These are phyloP conservation scores for Neomonachus schauinslandi DNA, from an alignment of 2,113 vertebrate species.

Conservation along the genomic window DNA sequence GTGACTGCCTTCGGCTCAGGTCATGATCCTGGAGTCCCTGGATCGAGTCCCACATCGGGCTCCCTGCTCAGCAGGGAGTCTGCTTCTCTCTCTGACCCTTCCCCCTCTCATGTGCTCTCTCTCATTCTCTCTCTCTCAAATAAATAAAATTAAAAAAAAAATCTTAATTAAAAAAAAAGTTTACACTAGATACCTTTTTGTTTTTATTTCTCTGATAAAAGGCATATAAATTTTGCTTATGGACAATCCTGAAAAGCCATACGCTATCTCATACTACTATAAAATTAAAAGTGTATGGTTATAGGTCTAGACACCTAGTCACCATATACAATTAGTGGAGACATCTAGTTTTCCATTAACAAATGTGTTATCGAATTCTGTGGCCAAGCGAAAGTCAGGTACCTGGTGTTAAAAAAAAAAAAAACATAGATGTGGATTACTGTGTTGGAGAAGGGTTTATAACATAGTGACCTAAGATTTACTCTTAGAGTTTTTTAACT, in stretches of 20 bases:
- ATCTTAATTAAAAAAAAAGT: not conserved
- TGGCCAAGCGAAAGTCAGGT: not conserved
- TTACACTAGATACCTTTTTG: conserved; percentile 28
- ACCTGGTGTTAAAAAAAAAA: not conserved
- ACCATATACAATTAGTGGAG: not conserved
- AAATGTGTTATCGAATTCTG: not conserved
- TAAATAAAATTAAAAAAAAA: too few relatives aligned
- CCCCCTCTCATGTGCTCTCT: too few relatives aligned
- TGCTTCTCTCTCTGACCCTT: too few relatives aligned
- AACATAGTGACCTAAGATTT: conserved; percentile 19
- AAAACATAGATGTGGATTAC: not conserved
- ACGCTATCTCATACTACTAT: not conserved
- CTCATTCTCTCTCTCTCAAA: too few relatives aligned
- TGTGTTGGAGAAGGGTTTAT: conserved; percentile 1
- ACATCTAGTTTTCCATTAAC: conserved; percentile 37
- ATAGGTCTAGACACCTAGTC: not conserved
- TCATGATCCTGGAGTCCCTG: too few relatives aligned
- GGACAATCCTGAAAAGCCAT: not conserved
- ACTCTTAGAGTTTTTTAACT: conserved; percentile 28
- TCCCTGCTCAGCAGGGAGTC: too few relatives aligned
- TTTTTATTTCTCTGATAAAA: conserved; percentile 36
- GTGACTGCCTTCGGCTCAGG: too few relatives aligned
- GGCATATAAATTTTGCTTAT: conserved; percentile 13
- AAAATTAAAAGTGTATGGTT: conserved; percentile 2
- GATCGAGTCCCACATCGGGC: too few relatives aligned